These are phyloP conservation scores for Pachliopta kotzebuea DNA, from an alignment of 2,888 invertebrate species.

Conservation along the genomic window DNA sequence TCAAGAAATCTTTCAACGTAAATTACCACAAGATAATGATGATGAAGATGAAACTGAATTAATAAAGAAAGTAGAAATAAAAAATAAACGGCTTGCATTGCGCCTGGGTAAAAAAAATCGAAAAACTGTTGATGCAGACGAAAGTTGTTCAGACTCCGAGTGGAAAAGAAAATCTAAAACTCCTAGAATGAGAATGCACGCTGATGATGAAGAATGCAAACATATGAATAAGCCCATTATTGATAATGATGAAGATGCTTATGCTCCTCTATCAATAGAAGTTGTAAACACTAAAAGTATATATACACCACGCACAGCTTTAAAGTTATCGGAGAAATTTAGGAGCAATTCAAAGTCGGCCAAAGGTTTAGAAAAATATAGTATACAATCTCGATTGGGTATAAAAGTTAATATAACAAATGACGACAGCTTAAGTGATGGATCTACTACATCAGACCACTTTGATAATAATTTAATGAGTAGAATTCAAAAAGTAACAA, in stretches of 20 bases:
- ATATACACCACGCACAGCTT: slow-evolving; percentile 51
- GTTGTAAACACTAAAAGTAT: slow-evolving; percentile 56
- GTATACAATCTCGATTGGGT: slow-evolving; percentile 62
- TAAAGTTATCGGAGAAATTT: slow-evolving; percentile 66
- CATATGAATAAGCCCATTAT: slow-evolving; percentile 47
- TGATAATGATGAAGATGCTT: slow-evolving; percentile 41
- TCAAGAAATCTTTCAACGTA: slow-evolving; percentile 75
- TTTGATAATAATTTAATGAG: slow-evolving; percentile 71
- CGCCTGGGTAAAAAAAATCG: slow-evolving; percentile 60
- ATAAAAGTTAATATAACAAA: slow-evolving; percentile 48
- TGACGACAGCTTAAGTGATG: slow-evolving; percentile 48
- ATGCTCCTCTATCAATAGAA: slow-evolving; percentile 70
- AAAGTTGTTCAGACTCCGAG: slow-evolving; percentile 75
- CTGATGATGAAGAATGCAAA: slow-evolving; percentile 90
- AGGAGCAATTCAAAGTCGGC: slow-evolving; percentile 43
- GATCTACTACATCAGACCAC: slow-evolving; percentile 50
- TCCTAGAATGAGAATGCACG: slow-evolving; percentile 92
- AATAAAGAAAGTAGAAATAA: slow-evolving; percentile 48
- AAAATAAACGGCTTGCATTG: slow-evolving; percentile 64
- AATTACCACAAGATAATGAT: slow-evolving; percentile 52
- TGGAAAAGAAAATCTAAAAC: slow-evolving; percentile 83
- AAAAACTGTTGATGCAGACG: slow-evolving; percentile 58
- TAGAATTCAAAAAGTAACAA: slow-evolving; percentile 71
- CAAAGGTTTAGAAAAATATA: slow-evolving; percentile 37
- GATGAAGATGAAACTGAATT: slow-evolving; percentile 47